phyloP scores from a whole-genome alignment of 2,888 invertebrate species.

The Myopa tessellatipennis region DNA sequence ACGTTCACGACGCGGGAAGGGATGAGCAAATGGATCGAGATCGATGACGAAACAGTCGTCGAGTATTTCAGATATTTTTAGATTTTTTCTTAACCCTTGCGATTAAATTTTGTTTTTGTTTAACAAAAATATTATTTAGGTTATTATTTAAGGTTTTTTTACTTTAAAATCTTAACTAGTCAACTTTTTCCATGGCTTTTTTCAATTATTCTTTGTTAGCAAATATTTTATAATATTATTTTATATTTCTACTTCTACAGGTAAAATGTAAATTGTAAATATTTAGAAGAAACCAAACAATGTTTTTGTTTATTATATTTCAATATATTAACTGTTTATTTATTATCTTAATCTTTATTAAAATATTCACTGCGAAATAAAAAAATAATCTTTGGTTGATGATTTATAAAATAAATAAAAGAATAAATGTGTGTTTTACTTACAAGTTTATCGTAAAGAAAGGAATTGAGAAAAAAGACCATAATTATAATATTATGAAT shows the following conservation, averaged over 20 bases:
- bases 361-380: no score
- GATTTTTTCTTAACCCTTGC: background rate
- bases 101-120: background rate
- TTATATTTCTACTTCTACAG: no score
- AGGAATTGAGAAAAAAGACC: no score
- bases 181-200: constrained; percentile 14
- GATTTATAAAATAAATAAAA: no score
- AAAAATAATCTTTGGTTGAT: no score
- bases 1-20: constrained; percentile 42
- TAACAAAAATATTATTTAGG: background rate
- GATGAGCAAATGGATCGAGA: background rate
- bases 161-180: constrained; percentile 20
- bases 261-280: no score
- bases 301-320: background rate
- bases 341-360: background rate
- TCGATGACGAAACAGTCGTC: background rate
- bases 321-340: background rate
- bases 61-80: background rate
- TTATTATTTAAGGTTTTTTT: background rate
- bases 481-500: no score
- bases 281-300: no score
- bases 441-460: no score
- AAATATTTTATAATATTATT: no score
- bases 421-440: no score
- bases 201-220: background rate